A percentile compares a stretch with the other conserved stretches of the same genome.
Conservation (phyloP, 2,888 invertebrate genomes). For the Cancer borealis region DNA sequence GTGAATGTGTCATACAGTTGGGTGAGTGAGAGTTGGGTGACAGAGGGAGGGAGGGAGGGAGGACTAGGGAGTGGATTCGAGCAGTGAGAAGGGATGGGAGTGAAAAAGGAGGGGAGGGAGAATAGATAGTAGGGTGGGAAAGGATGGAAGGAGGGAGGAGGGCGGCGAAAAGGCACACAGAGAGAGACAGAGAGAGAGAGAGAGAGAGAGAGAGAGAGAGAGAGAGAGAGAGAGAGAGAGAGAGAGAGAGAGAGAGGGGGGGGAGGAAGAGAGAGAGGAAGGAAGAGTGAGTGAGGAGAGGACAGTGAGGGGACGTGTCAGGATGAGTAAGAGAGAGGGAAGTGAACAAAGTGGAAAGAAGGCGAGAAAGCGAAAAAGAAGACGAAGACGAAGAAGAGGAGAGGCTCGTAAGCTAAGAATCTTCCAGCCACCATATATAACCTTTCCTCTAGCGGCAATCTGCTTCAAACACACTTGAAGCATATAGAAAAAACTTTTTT, state of each 20-base stretch:
- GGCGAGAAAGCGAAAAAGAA: neutral
- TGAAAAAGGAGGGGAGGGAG: neutral
- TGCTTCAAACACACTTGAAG: neutral
- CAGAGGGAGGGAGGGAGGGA: conserved; percentile 4
- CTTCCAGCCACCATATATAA: conserved; percentile 16
- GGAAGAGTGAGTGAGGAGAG: neutral
- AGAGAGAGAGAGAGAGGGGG: too few species aligned
- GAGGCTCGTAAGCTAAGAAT: neutral
- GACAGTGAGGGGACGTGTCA: neutral
- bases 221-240: neutral
- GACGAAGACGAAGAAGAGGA: neutral
- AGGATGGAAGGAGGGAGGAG: too few species aligned
- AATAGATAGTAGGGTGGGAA: neutral
- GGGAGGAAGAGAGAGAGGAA: too few species aligned
- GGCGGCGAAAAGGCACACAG: neutral
- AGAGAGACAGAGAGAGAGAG: neutral
- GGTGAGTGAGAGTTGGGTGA: conserved; percentile 42
- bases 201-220: neutral
- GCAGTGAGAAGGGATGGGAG: neutral
- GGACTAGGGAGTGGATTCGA: neutral
- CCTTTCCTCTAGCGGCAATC: neutral
- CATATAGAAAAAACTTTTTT: neutral
- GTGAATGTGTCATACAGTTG: conserved; percentile 70
- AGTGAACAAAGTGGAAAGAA: neutral
- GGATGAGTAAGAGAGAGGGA: neutral